Evolutionary conservation across 2,888 invertebrate genomes (phyloP).

Genomic region (Erebia epiphron): DNA sequence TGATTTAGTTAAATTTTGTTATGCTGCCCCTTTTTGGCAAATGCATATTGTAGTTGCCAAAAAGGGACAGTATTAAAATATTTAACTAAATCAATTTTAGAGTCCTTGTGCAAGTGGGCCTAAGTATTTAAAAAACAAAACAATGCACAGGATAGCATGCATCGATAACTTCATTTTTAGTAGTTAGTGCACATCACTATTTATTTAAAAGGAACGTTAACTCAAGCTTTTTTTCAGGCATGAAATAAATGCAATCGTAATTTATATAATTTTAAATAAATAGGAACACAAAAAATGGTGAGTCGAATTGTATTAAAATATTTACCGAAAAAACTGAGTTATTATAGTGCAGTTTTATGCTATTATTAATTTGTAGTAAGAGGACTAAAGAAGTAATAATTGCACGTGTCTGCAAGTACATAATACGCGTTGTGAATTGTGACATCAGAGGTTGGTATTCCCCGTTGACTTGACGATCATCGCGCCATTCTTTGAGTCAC

Average conservation of each 20-base stretch:
- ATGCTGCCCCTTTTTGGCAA: too few species aligned
- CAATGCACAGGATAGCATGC: background rate
- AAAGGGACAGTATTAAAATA: too few species aligned
- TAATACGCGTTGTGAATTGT: background rate
- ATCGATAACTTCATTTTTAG: background rate
- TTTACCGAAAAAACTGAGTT: background rate
- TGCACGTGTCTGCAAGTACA: conserved; percentile 4
- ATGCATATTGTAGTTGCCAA: too few species aligned
- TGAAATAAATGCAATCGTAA: background rate
- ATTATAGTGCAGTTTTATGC: background rate
- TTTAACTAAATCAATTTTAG: too few species aligned
- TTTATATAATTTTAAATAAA: background rate
- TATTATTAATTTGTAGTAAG: background rate
- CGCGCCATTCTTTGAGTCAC: conserved; percentile 34
- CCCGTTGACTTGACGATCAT: conserved; percentile 22
- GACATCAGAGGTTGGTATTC: conserved; percentile 37
- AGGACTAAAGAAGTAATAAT: background rate
- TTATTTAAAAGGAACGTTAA: background rate
- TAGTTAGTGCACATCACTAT: background rate
- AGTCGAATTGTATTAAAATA: background rate
- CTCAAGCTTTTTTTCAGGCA: background rate
- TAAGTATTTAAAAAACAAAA: too few species aligned
- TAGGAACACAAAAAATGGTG: background rate
- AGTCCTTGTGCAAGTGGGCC: too few species aligned
- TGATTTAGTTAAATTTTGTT: too few species aligned